These are phyloP conservation scores for Dunckerocampus dactyliophorus DNA, from an alignment of 2,113 vertebrate species.

Conservation along the genomic window DNA sequence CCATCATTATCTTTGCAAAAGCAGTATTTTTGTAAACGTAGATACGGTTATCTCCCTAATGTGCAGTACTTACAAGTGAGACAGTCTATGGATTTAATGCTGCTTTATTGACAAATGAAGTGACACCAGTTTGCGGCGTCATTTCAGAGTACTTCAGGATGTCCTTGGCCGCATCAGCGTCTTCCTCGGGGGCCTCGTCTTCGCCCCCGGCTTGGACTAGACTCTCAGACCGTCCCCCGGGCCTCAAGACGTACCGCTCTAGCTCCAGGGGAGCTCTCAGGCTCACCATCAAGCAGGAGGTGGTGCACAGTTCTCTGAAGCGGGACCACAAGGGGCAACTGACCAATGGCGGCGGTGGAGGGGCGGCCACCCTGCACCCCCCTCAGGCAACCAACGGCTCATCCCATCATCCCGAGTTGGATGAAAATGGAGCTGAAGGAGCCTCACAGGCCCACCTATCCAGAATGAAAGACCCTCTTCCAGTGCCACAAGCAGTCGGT, in stretches of 20 bases:
- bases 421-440: conserved; percentile 30
- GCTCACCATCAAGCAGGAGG: conserved; percentile 80
- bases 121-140: neutral
- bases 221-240: conserved; percentile 70
- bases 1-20: neutral
- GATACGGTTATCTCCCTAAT: neutral
- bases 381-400: conserved; percentile 28
- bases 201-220: conserved; percentile 66
- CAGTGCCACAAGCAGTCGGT: conserved; percentile 31
- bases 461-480: conserved; percentile 34
- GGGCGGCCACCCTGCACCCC: conserved; percentile 9
- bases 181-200: conserved; percentile 36
- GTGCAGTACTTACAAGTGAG: too few relatives aligned
- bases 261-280: conserved; percentile 72
- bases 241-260: conserved; percentile 76
- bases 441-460: conserved; percentile 10
- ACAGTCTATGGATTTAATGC: too few relatives aligned
- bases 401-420: conserved; percentile 1
- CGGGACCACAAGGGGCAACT: conserved; percentile 63
- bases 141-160: conserved; percentile 68
- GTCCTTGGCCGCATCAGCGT: conserved; percentile 51
- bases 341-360: conserved; percentile 57
- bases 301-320: conserved; percentile 73
- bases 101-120: too few relatives aligned
- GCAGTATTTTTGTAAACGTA: neutral